Percentiles rank a stretch among this genome's conserved stretches.
Conservation (phyloP, 1,140 invertebrate genomes). For the Teleopsis dalmanni region DNA sequence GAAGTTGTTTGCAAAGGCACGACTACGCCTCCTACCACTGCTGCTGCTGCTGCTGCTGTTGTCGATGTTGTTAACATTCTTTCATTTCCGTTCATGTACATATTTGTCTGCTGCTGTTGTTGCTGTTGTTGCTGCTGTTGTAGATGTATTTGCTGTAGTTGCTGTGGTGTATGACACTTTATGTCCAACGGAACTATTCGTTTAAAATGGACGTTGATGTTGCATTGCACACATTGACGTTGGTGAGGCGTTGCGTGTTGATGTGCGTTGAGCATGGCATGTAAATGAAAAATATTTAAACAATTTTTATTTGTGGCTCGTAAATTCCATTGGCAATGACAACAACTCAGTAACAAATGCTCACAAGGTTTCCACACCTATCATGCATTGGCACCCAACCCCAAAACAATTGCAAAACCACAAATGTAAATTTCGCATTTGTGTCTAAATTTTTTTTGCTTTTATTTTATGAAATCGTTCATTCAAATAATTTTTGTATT, state of each 20-base stretch:
- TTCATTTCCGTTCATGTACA: slow-evolving; percentile 42
- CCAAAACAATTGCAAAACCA: slow-evolving; percentile 5
- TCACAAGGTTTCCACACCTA: neutral
- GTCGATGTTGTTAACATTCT: slow-evolving; percentile 42
- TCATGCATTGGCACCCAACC: too few relatives aligned
- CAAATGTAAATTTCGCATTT: slow-evolving; percentile 8
- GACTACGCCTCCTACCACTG: neutral
- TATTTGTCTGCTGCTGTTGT: slow-evolving; percentile 7
- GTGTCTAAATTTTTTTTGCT: too few relatives aligned
- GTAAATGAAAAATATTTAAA: slow-evolving; percentile 42
- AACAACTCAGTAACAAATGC: slow-evolving; percentile 1
- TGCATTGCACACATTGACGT: neutral
- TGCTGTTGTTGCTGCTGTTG: slow-evolving; percentile 5
- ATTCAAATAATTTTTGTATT: too few relatives aligned
- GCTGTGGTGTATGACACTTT: slow-evolving; percentile 31
- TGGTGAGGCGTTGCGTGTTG: neutral
- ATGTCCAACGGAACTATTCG: slow-evolving; percentile 42
- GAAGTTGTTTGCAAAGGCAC: neutral
- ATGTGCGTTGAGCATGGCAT: too few relatives aligned
- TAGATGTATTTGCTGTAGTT: slow-evolving; percentile 4
- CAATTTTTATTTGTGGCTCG: slow-evolving; percentile 30
- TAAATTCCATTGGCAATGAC: slow-evolving; percentile 6
- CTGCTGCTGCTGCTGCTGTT: slow-evolving; percentile 18
- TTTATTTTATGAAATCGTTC: too few relatives aligned
- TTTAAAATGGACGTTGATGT: neutral